These are phyloP conservation scores for Sebastes variabilis DNA, from an alignment of 2,797 vertebrate genomes.

Conservation along the genomic window DNA sequence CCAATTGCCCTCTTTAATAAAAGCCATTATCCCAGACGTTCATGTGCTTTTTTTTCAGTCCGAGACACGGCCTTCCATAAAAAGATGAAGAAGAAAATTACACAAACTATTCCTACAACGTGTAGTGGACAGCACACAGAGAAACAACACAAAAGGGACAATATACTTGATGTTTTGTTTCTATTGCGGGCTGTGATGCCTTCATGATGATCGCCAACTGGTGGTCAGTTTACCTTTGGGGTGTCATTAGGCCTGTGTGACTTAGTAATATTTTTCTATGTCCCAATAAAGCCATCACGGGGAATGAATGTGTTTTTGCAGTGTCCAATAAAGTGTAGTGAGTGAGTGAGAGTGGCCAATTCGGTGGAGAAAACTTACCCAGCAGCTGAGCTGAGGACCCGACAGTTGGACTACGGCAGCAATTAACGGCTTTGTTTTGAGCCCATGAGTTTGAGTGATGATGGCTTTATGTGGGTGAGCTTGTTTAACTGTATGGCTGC, in stretches of 20 bases:
- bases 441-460: neutral
- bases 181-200: neutral
- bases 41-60: neutral
- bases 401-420: conserved; percentile 16
- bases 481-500: neutral
- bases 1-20: conserved; percentile 17
- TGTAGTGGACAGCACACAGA: neutral
- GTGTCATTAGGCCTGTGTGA: conserved; percentile 26
- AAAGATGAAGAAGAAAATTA: neutral
- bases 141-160: neutral
- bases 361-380: conserved; percentile 4
- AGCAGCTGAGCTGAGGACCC: conserved; percentile 22
- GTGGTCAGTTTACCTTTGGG: conserved; percentile 30
- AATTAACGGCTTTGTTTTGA: conserved; percentile 27
- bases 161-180: neutral
- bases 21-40: neutral
- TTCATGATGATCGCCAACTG: conserved; percentile 6
- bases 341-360: neutral
- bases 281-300: conserved; percentile 14
- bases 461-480: neutral
- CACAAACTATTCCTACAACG: neutral
- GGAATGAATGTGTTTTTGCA: conserved; percentile 19
- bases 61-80: neutral
- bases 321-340: neutral
- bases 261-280: conserved; percentile 18